Conservation (phyloP, 2,797 vertebrate genomes). For the Borostomias antarcticus region DNA sequence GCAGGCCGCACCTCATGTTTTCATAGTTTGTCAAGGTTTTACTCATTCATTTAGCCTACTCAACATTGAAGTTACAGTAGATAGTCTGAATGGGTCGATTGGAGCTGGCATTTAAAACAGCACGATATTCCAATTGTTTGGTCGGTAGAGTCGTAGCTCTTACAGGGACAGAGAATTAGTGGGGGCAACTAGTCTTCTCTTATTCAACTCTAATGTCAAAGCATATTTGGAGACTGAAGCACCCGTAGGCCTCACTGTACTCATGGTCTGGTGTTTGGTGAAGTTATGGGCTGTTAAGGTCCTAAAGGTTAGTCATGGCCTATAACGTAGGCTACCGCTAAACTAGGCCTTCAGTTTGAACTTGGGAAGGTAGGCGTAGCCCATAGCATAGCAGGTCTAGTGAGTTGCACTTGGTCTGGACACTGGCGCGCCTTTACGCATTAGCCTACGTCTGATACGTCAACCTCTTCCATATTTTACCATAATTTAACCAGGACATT, state of each 20-base stretch:
- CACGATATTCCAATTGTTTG: slow-evolving; percentile 12
- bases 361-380: slow-evolving; percentile 1
- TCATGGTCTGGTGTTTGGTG: no score
- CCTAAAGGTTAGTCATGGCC: not conserved
- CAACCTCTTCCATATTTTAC: no score
- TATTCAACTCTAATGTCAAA: slow-evolving; percentile 2
- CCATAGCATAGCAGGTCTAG: not conserved
- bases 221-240: not conserved
- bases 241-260: not conserved
- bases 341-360: not conserved
- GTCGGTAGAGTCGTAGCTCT: no score
- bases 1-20: slow-evolving; percentile 22
- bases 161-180: not conserved
- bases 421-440: not conserved
- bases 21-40: slow-evolving; percentile 59
- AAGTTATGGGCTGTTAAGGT: not conserved
- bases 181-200: slow-evolving; percentile 19
- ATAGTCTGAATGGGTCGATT: slow-evolving; percentile 58
- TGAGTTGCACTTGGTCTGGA: not conserved
- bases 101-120: slow-evolving; percentile 66
- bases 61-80: slow-evolving; percentile 32
- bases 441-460: no score
- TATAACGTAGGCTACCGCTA: not conserved
- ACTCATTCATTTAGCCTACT: slow-evolving; percentile 58
- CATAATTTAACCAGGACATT: no score